Evolutionary conservation across 2,797 vertebrate species (phyloP).

Genomic region (Thamnophis elegans): DNA sequence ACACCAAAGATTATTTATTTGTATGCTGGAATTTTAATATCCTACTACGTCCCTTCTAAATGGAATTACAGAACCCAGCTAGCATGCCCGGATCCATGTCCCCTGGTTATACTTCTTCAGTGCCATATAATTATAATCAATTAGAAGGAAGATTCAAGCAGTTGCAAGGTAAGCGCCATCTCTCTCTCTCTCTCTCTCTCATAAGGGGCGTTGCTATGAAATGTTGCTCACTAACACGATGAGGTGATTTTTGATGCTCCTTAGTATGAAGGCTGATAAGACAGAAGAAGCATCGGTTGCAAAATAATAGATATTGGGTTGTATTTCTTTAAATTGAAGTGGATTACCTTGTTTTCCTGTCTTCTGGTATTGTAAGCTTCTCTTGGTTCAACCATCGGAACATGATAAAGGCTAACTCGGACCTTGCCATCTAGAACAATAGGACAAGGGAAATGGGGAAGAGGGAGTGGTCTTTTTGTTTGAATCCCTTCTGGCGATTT

Average conservation of each 20-base stretch:
- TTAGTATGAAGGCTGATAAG: constrained; percentile 10
- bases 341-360: background rate
- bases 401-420: constrained; percentile 37
- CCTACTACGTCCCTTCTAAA: constrained; percentile 62
- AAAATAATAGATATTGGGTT: background rate
- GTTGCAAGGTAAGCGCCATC: constrained; percentile 86
- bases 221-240: constrained; percentile 35
- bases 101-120: constrained; percentile 79
- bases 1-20: background rate
- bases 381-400: constrained; percentile 23
- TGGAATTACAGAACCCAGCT: constrained; percentile 89
- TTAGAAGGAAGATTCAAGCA: constrained; percentile 96
- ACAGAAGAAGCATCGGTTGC: background rate
- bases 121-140: constrained; percentile 94
- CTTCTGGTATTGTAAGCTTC: rapidly evolving
- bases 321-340: constrained; percentile 1
- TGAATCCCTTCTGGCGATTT: constrained; percentile 50
- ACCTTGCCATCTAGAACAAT: constrained; percentile 61
- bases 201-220: constrained; percentile 42
- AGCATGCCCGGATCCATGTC: constrained; percentile 74
- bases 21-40: constrained; percentile 48
- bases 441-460: constrained; percentile 43
- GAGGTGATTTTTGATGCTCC: constrained; percentile 34
- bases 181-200: background rate
- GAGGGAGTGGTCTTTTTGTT: constrained; percentile 72